phyloP scores from a whole-genome alignment of 2,113 vertebrate genomes.

The Heterotis niloticus region DNA sequence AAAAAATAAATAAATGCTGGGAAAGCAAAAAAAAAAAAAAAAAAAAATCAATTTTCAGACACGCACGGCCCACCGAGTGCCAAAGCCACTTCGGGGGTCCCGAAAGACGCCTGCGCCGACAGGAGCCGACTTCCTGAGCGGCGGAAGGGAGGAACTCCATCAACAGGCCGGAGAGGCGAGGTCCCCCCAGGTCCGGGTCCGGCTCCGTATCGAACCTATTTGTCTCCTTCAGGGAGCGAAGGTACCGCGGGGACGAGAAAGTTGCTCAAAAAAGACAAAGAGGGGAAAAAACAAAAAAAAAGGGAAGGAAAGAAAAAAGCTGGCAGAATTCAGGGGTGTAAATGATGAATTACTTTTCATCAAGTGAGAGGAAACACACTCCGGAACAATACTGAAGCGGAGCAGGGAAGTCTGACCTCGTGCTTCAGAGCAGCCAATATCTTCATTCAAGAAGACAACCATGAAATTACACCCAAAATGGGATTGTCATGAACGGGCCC shows the following conservation, averaged over 20 bases:
- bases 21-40: constrained; percentile 55
- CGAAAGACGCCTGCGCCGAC: constrained; percentile 90
- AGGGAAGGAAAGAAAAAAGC: constrained; percentile 65
- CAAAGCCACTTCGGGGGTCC: constrained; percentile 89
- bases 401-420: constrained; percentile 98
- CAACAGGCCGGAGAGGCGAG: constrained; percentile 78
- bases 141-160: constrained; percentile 99
- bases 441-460: constrained; percentile 99
- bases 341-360: constrained; percentile 99
- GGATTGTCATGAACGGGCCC: constrained; percentile 99
- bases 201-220: constrained; percentile 85
- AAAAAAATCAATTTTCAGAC: constrained; percentile 91
- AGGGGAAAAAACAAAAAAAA: constrained; percentile 59
- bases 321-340: constrained; percentile 99
- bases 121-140: constrained; percentile 92
- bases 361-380: constrained; percentile 99
- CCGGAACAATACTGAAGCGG: constrained; percentile 98
- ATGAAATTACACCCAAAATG: constrained; percentile 99
- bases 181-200: constrained; percentile 79
- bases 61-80: constrained; percentile 91
- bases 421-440: constrained; percentile 99
- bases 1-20: too few relatives aligned
- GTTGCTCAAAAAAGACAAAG: constrained; percentile 69
- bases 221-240: constrained; percentile 86
- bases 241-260: constrained; percentile 79